Evolutionary conservation across 1,140 invertebrate species (phyloP), one percentile per base, ranked within the genome.

Genomic region (Bombus waltoni): DNA sequence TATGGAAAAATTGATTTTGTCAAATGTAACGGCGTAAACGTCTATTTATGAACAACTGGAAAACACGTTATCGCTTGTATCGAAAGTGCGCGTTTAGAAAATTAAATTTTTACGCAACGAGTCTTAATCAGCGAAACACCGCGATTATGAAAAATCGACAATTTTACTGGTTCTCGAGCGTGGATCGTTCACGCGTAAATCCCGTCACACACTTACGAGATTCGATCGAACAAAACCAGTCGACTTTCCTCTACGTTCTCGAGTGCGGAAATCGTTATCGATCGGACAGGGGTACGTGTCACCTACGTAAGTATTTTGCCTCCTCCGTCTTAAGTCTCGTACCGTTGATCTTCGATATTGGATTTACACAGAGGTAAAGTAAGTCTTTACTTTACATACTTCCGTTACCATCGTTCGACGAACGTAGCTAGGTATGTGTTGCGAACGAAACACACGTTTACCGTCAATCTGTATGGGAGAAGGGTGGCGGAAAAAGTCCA

Each of bases 261-360:
- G 28, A n/a, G 28, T 9, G 6, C 2, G 47, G 42, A 47, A 44
- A 44, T 73, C 42, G 28, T 44, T 73, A 44, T 73, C 42, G 71
- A 59, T 59, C 35, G 0, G 74, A 78, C 25, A 8, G 13, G 9
- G 4, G 2, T 78, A 78, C n/a, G 15, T 25, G 28, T 38, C 40
- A 38, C 13, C 72, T 18, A 9, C 11, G 4, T 44, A 15, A 81
- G 80, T 81, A 62, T 62, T 72, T 71, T 72, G 11, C 68, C 42
- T 59, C 44, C 44, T 71, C 22, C 70, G 53, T 18, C n/a, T 44
- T 66, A 59, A 75, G 57, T 83, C 35, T 32, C 59, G 42, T 47
- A 35, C 18, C 71, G 72, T 65, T 82, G 72, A 75, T 57, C 81
- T 68, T 66, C 81, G n/a, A 76, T 66, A 76, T 76, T 42, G 72